Conservation (phyloP, 1,140 invertebrate species). For the Leptinotarsa lineolata region DNA sequence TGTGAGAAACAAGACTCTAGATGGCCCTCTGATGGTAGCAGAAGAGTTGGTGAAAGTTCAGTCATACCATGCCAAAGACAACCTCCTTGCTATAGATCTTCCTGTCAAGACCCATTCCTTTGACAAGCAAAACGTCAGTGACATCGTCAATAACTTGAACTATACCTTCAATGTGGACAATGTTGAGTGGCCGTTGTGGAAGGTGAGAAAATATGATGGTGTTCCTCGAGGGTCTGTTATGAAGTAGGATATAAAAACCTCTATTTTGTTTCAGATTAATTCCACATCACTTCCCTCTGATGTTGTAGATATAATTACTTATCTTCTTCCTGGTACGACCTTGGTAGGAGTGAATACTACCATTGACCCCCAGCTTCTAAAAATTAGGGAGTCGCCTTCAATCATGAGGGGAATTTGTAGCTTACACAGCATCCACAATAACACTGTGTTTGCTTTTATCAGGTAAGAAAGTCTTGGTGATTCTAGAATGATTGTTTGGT, state of each 20-base stretch:
- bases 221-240: background rate
- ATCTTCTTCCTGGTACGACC: constrained; percentile 75
- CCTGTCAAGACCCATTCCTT: constrained; percentile 50
- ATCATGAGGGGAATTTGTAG: constrained; percentile 64
- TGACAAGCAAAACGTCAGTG: constrained; percentile 38
- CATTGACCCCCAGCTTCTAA: constrained; percentile 54
- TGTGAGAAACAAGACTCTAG: constrained; percentile 60
- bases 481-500: constrained; percentile 17
- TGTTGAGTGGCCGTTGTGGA: constrained; percentile 58
- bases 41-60: constrained; percentile 51
- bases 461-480: constrained; percentile 58
- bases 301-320: constrained; percentile 66
- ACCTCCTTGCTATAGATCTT: constrained; percentile 53
- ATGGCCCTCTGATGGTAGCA: constrained; percentile 53
- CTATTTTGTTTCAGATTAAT: constrained; percentile 33
- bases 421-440: constrained; percentile 56
- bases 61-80: constrained; percentile 49
- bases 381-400: constrained; percentile 57
- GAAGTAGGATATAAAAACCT: background rate
- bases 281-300: constrained; percentile 49
- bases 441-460: constrained; percentile 64
- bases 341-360: constrained; percentile 65
- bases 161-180: constrained; percentile 47
- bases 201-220: constrained; percentile 45
- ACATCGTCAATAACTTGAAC: constrained; percentile 40